Conservation (phyloP, 2,797 vertebrate species). For the Acrossocheilus wenchowensis region DNA sequence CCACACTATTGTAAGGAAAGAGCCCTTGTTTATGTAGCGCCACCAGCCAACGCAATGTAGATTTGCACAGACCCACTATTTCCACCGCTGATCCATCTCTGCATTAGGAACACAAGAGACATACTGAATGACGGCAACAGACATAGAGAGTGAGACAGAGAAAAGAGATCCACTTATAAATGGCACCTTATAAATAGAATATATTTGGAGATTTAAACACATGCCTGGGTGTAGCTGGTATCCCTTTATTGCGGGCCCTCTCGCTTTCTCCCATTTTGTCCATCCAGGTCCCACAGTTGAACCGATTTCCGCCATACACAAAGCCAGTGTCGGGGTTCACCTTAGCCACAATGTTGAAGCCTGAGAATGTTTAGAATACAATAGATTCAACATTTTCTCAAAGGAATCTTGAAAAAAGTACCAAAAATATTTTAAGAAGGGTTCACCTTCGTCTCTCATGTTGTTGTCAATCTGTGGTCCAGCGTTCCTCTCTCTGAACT, state of each 20-base stretch:
- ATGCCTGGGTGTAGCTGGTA: constrained; percentile 89
- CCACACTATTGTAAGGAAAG: constrained; percentile 84
- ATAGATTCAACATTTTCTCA: not conserved
- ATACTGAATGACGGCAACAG: not conserved
- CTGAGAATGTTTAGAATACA: constrained; percentile 63
- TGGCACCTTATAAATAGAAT: not conserved
- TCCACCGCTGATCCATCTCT: constrained; percentile 92
- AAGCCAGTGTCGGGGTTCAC: constrained; percentile 85
- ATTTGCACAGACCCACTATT: constrained; percentile 89
- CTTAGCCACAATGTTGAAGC: constrained; percentile 83
- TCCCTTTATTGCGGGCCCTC: constrained; percentile 83
- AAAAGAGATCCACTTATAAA: constrained; percentile 9
- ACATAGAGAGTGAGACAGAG: not conserved
- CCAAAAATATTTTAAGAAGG: not conserved
- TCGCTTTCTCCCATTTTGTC: constrained; percentile 94
- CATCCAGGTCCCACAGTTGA: constrained; percentile 94
- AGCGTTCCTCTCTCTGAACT: constrained; percentile 90
- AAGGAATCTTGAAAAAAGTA: not conserved
- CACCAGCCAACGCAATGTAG: constrained; percentile 82
- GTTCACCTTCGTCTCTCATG: constrained; percentile 93
- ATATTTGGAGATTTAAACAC: not conserved
- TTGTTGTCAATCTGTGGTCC: constrained; percentile 90
- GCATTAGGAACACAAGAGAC: constrained; percentile 47
- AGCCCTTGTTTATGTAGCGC: constrained; percentile 79
- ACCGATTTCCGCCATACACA: constrained; percentile 86